Evolutionary conservation across 2,888 invertebrate genomes (phyloP).

Genomic region (Leptothorax acervorum): DNA sequence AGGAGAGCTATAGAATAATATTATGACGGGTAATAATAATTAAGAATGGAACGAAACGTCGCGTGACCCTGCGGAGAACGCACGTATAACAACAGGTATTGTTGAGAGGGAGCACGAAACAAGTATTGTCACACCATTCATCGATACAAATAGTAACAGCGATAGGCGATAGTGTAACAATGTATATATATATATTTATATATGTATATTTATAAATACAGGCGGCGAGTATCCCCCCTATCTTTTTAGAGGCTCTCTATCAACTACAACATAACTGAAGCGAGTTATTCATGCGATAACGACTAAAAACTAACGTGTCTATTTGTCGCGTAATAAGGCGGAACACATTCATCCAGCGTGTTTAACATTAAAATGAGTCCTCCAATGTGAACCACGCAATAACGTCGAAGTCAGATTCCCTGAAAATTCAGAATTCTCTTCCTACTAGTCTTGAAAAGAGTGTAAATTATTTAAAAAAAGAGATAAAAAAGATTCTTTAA

Average conservation of each 20-base stretch:
- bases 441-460: not conserved
- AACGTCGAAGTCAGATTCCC: not conserved
- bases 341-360: conserved; percentile 52
- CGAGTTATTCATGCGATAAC: conserved; percentile 49
- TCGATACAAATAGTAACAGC: conserved; percentile 68
- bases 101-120: conserved; percentile 44
- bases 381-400: conserved; percentile 20
- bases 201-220: conserved; percentile 56
- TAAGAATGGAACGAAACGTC: conserved; percentile 14
- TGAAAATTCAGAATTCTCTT: not conserved
- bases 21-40: not conserved
- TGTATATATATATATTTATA: conserved; percentile 47
- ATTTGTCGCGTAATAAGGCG: conserved; percentile 52
- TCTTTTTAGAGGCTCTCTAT: conserved; percentile 50
- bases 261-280: conserved; percentile 64
- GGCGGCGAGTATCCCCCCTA: conserved; percentile 38
- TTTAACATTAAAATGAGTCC: conserved; percentile 32
- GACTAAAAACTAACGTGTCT: conserved; percentile 60
- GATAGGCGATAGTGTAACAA: conserved; percentile 62
- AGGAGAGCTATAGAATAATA: not conserved
- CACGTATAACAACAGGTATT: conserved; percentile 50
- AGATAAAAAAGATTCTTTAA: not conserved
- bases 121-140: conserved; percentile 66
- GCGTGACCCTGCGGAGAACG: conserved; percentile 41
- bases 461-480: not conserved